Conservation (phyloP, 2,113 vertebrate species). For the Microcebus lehilahytsara region DNA sequence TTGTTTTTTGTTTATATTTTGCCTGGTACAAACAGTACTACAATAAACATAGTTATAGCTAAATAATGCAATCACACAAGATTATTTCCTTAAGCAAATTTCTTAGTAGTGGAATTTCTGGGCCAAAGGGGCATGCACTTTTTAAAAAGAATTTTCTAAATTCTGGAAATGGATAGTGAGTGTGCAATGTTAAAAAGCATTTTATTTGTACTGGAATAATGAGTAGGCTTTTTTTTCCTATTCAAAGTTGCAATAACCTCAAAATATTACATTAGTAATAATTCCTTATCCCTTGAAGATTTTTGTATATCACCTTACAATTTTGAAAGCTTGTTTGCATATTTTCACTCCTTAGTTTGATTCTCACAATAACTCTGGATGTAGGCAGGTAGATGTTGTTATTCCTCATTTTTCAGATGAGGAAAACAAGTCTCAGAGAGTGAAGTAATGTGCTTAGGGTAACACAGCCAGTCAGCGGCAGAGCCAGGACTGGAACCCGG, state of each 20-base stretch:
- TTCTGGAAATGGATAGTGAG: not conserved
- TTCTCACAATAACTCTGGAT: not conserved
- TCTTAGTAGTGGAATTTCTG: not conserved
- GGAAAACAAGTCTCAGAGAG: not conserved
- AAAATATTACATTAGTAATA: not conserved
- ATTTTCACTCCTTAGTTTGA: not conserved
- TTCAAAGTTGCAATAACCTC: not conserved
- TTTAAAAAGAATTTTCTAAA: not conserved
- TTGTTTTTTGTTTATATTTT: not conserved
- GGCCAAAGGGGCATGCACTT: not conserved
- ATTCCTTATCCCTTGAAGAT: not conserved
- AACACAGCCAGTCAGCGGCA: not conserved
- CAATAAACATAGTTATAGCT: not conserved
- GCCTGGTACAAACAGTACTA: not conserved
- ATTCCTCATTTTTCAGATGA: not conserved
- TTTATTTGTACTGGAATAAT: not conserved
- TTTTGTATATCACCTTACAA: not conserved
- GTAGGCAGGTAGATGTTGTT: not conserved
- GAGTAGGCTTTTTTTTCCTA: not conserved
- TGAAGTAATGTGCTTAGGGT: not conserved
- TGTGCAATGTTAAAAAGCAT: not conserved
- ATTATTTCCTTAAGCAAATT: conserved; percentile 9
- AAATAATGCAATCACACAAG: not conserved
- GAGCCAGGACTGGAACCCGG: not conserved
- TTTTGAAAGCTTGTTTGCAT: not conserved